A percentile compares a stretch with the other conserved stretches of the same genome.
These are phyloP conservation scores for Lypha dubia DNA, from an alignment of 2,888 invertebrate genomes.

Conservation along the genomic window DNA sequence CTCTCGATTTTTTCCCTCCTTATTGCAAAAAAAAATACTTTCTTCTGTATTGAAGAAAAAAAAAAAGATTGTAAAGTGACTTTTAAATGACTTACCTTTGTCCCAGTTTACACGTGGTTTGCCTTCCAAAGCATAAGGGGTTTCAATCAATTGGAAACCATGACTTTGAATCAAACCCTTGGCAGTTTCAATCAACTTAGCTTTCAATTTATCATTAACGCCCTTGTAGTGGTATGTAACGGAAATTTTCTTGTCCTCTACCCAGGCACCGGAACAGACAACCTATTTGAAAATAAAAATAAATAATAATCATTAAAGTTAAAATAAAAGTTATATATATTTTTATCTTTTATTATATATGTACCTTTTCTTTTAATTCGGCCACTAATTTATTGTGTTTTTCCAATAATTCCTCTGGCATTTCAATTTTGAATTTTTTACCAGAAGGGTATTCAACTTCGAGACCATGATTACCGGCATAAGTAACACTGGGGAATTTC, in stretches of 20 bases:
- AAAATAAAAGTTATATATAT: neutral
- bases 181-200: constrained; percentile 86
- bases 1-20: constrained; percentile 5
- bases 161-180: constrained; percentile 86
- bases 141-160: constrained; percentile 88
- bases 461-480: constrained; percentile 90
- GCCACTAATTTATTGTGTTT: constrained; percentile 87
- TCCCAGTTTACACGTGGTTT: constrained; percentile 92
- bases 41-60: neutral
- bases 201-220: constrained; percentile 86
- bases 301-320: neutral
- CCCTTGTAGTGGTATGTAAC: constrained; percentile 90
- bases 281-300: constrained; percentile 82
- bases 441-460: constrained; percentile 91
- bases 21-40: constrained; percentile 43
- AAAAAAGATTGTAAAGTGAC: constrained; percentile 9
- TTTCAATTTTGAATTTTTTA: constrained; percentile 89
- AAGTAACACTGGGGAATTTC: constrained; percentile 85
- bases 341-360: too few species aligned
- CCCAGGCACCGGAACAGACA: constrained; percentile 90
- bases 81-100: constrained; percentile 85
- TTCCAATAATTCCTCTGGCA: constrained; percentile 88
- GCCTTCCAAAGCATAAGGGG: constrained; percentile 90
- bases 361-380: constrained; percentile 87
- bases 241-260: constrained; percentile 90